Evolutionary conservation across 92 coral and sea anemone genomes (phyloP).

Genomic region (Epizoanthus stellaris): DNA sequence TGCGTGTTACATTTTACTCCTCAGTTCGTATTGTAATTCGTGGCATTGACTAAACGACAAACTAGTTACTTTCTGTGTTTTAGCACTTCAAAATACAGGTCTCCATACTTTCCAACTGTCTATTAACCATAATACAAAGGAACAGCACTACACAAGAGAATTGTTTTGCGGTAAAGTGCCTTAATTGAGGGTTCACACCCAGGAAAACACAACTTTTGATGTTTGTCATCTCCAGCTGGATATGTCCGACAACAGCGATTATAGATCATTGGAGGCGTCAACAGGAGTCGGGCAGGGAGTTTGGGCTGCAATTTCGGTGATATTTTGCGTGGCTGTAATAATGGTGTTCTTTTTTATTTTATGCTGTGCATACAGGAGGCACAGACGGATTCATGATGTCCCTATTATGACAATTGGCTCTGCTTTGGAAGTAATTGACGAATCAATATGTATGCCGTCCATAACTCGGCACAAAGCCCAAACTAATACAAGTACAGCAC

Average conservation of each 20-base stretch:
- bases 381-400: conserved; percentile 76
- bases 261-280: conserved; percentile 37
- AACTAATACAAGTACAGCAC: neutral
- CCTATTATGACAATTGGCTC: conserved; percentile 28
- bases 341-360: conserved; percentile 79
- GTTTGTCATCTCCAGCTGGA: neutral
- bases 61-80: neutral
- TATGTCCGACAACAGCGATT: conserved; percentile 65
- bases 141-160: too few species aligned
- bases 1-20: neutral
- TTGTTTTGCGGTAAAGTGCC: neutral
- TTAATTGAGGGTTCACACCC: neutral
- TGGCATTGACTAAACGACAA: neutral
- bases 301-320: conserved; percentile 90
- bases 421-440: conserved; percentile 10
- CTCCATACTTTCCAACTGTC: too few species aligned
- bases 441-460: conserved; percentile 11
- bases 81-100: too few species aligned
- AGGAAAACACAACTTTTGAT: neutral
- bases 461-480: neutral
- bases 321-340: conserved; percentile 80
- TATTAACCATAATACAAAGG: too few species aligned
- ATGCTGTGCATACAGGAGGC: conserved; percentile 88
- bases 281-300: conserved; percentile 74
- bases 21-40: neutral